Conservation (phyloP, 2,797 vertebrate genomes). For the Tiaroga cobitis region DNA sequence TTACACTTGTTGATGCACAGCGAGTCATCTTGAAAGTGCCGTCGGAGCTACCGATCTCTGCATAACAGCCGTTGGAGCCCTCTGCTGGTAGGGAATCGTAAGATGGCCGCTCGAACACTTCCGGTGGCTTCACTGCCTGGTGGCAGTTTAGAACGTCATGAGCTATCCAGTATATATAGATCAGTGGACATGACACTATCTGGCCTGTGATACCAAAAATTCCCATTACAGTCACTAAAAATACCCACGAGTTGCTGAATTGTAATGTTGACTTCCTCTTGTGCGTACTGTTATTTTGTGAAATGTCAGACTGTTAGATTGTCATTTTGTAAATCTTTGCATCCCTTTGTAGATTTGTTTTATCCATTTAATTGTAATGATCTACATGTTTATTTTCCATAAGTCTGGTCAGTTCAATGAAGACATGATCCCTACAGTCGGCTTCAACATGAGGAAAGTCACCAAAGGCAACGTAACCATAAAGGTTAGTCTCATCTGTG, state of each 20-base stretch:
- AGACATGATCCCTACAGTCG: slow-evolving; percentile 99
- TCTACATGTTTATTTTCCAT: slow-evolving; percentile 50
- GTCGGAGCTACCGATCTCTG: no score
- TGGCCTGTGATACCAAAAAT: not conserved
- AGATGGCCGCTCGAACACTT: no score
- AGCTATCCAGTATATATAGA: no score
- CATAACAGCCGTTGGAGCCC: no score
- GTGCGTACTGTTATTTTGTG: not conserved
- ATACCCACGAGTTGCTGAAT: not conserved
- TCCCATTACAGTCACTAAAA: not conserved
- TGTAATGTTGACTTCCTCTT: not conserved
- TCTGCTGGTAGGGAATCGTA: no score
- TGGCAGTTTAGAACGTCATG: no score
- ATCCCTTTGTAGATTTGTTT: not conserved
- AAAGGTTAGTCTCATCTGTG: slow-evolving; percentile 81
- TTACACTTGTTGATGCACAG: no score
- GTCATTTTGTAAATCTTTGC: not conserved
- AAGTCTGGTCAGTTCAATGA: slow-evolving; percentile 98
- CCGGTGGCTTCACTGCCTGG: no score
- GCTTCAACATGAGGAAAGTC: slow-evolving; percentile 99
- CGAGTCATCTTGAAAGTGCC: no score
- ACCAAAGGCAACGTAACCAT: slow-evolving; percentile 99
- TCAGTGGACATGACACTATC: no score
- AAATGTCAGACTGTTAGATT: not conserved
- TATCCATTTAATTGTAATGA: not conserved